phyloP scores from a whole-genome alignment of 2,113 vertebrate species.

The Psammodynastes pulverulentus region DNA sequence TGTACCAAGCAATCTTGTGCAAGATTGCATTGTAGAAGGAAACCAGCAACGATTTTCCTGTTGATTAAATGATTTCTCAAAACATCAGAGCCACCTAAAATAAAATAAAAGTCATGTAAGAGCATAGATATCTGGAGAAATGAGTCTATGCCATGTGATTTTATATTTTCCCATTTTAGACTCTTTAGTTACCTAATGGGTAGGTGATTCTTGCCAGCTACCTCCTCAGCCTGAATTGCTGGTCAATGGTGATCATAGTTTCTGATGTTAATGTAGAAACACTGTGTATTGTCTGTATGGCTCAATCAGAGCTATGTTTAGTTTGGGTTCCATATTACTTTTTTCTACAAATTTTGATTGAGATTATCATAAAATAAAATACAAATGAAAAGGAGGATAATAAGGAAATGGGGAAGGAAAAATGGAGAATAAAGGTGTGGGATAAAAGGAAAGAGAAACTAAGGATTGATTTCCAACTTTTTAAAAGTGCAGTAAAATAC shows the following conservation, averaged over 20 bases:
- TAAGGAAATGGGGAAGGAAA: too few relatives aligned
- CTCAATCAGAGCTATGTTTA: too few relatives aligned
- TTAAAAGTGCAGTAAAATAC: too few relatives aligned
- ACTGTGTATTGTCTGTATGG: too few relatives aligned
- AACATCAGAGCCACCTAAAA: neutral
- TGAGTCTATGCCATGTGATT: neutral
- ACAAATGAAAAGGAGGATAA: too few relatives aligned
- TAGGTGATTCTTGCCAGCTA: neutral
- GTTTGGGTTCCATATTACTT: too few relatives aligned
- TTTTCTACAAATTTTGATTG: too few relatives aligned
- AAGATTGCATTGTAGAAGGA: neutral
- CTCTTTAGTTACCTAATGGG: neutral
- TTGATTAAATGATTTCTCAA: neutral
- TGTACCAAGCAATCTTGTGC: neutral
- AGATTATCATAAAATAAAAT: too few relatives aligned
- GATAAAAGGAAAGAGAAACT: too few relatives aligned
- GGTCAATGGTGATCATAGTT: neutral
- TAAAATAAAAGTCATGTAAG: neutral
- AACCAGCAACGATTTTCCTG: neutral
- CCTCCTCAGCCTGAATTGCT: neutral
- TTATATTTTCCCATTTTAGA: neutral
- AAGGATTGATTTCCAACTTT: too few relatives aligned
- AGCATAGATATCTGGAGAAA: neutral
- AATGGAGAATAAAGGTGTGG: too few relatives aligned
- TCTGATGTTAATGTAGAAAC: neutral